Evolutionary conservation across 92 coral and sea anemone species (phyloP), one percentile per base, ranked within the genome.

Genomic region (Meandrina meandrites): DNA sequence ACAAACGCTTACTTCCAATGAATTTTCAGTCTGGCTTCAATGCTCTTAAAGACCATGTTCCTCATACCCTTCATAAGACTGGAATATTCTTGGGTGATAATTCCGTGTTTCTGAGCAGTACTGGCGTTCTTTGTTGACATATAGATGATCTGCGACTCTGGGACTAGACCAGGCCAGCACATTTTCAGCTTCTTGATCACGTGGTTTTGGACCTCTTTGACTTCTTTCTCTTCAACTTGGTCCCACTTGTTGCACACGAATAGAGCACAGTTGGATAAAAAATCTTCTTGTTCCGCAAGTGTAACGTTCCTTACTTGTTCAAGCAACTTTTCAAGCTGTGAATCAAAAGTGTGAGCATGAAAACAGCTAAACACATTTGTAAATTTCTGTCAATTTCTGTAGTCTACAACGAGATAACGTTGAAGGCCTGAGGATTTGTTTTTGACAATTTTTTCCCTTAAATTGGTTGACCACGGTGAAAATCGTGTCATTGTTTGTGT

Each of bases 151-250:
- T 90, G 93, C 32, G 88, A 40, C 32, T 80, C 19, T 12, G 81
- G 88, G 2, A 81, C 80, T 35, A 90, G 31, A n/a, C 79, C 71
- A 28, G 93, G 93, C 90, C 87, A 87, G 32, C 84, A 86, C 36
- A 51, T 76, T 45, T 30, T 24, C 32, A 90, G 48, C 21, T 69
- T 75, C 17, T 30, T 70, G n/a, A 64, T 36, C 15, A 82, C 79
- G 40, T 90, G 79, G 1, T 90, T 56, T 80, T 69, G 83, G 1
- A 87, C 93, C 0, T 71, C 69, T n/a, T 31, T 47, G 1, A 3
- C 53, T 64, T 89, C 90, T 22, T 80, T 11, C 22, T 45, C n/a
- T 22, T 78, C 71, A 2, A 90, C 87, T 17, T 50, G 85, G 76
- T 71, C 76, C 76, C 76, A 71, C 45, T 32, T 71, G 76, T 71